A percentile compares a stretch with the other conserved stretches of the same genome.
Conservation (phyloP, 2,113 vertebrate genomes). For the Suricata suricatta region DNA sequence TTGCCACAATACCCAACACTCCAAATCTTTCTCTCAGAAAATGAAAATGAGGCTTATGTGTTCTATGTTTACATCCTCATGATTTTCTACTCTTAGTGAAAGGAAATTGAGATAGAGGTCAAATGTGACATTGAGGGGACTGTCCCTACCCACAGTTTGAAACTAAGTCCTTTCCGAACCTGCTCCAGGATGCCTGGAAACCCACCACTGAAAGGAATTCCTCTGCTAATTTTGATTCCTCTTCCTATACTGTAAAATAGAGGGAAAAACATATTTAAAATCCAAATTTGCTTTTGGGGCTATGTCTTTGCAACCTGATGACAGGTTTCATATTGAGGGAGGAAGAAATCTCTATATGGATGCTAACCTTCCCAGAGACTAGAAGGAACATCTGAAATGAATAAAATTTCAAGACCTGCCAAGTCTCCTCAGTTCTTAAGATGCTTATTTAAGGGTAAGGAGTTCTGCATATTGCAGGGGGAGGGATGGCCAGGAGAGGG, state of each 20-base stretch:
- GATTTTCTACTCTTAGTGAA: background rate
- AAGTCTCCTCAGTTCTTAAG: background rate
- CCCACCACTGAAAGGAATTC: background rate
- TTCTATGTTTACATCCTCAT: background rate
- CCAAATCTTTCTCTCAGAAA: background rate
- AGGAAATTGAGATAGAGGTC: background rate
- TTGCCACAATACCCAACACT: background rate
- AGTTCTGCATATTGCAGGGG: background rate
- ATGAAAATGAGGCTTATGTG: background rate
- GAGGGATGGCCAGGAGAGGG: background rate
- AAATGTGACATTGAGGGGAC: background rate
- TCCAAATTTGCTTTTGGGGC: background rate
- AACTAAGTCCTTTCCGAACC: background rate
- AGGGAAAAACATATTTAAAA: background rate
- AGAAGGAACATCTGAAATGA: background rate
- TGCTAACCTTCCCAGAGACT: background rate
- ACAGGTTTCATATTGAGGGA: background rate
- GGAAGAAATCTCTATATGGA: background rate
- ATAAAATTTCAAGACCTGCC: background rate
- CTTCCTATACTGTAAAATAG: background rate
- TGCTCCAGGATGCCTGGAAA: background rate
- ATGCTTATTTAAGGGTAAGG: background rate
- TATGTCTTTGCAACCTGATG: background rate
- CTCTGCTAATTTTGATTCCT: background rate
- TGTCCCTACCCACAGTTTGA: background rate